Percentiles rank a stretch among this genome's conserved stretches.
Evolutionary conservation across 1,140 invertebrate species (phyloP).

Genomic region (Drosophila kikkawai): DNA sequence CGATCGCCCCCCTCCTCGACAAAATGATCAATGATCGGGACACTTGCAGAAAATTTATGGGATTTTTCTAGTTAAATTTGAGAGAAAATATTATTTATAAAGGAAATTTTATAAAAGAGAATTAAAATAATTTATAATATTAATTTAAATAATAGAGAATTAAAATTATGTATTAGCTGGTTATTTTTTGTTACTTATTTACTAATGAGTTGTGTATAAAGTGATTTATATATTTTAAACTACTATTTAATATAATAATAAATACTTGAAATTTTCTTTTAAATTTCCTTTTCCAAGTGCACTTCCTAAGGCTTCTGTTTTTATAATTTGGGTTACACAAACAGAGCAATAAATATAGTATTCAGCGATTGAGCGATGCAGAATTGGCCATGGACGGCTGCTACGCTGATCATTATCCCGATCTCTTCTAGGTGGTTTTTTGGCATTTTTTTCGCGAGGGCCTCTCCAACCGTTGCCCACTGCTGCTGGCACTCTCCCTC

Average conservation of each 20-base stretch:
- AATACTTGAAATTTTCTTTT: neutral
- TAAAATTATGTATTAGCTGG: no score
- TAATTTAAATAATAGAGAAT: no score
- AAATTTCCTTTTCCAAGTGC: slow-evolving; percentile 1
- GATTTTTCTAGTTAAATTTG: neutral
- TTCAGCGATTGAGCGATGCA: slow-evolving; percentile 47
- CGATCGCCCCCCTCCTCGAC: slow-evolving; percentile 5
- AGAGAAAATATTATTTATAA: no score
- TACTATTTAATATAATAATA: neutral
- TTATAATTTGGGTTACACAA: slow-evolving; percentile 79
- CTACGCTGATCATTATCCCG: slow-evolving; percentile 22
- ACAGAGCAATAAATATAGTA: slow-evolving; percentile 69
- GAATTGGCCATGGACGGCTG: slow-evolving; percentile 32
- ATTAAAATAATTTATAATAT: no score
- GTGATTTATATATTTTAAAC: no score
- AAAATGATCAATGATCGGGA: slow-evolving; percentile 44
- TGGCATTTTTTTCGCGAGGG: slow-evolving; percentile 43
- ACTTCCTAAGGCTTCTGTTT: slow-evolving; percentile 51
- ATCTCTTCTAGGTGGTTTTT: slow-evolving; percentile 42
- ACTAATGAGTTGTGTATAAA: no score
- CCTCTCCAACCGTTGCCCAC: slow-evolving; percentile 11
- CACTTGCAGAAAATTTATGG: slow-evolving; percentile 1
- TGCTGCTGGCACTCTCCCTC: neutral
- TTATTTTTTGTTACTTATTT: no score
- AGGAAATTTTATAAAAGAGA: no score